These are phyloP conservation scores for Eonycteris spelaea DNA, from an alignment of 2,113 vertebrate species.

Conservation along the genomic window DNA sequence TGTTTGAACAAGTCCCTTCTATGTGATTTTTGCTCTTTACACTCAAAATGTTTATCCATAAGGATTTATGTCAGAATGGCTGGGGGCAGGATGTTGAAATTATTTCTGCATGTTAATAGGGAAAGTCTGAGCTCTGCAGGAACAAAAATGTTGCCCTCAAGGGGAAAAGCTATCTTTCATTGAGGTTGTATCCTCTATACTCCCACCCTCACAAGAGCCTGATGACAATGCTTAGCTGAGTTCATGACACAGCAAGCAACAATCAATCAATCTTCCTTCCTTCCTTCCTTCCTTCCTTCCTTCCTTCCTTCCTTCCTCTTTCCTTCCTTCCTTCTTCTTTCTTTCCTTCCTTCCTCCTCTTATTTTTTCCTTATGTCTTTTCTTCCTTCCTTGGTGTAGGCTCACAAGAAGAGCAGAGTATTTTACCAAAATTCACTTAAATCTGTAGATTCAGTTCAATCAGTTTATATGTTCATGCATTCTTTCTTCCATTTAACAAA, in stretches of 20 bases:
- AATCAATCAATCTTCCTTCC: neutral
- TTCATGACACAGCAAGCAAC: neutral
- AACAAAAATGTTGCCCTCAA: conserved; percentile 66
- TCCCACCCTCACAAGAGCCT: neutral
- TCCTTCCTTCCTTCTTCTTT: neutral
- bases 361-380: neutral
- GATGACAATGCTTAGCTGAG: neutral
- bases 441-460: neutral
- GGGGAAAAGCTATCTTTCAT: conserved; percentile 29
- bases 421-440: neutral
- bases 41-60: conserved; percentile 64
- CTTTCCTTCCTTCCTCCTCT: neutral
- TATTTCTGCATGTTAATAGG: conserved; percentile 40
- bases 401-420: neutral
- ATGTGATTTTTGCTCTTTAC: conserved; percentile 55
- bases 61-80: conserved; percentile 72
- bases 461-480: neutral
- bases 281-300: neutral
- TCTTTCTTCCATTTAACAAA: neutral
- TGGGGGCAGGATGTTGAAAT: conserved; percentile 44
- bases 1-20: conserved; percentile 57
- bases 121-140: conserved; percentile 27
- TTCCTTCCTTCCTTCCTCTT: neutral
- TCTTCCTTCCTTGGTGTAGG: neutral
- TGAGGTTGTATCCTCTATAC: neutral